A percentile compares a stretch with the other conserved stretches of the same genome.
phyloP scores from a whole-genome alignment of 2,888 invertebrate species.

The Eupithecia insigniata region DNA sequence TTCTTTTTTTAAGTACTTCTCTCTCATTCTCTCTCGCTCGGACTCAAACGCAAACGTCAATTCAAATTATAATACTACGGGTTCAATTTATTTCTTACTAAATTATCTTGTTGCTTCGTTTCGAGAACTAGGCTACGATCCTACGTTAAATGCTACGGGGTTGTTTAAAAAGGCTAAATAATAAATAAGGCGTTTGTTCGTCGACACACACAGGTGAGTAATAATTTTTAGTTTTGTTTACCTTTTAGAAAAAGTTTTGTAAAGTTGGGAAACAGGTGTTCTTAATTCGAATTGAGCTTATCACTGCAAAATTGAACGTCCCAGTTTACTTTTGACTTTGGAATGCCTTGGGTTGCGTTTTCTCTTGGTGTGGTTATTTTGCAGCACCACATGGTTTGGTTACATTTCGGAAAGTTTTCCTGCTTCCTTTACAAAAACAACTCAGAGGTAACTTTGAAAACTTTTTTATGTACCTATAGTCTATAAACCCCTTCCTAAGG shows the following conservation, averaged over 20 bases:
- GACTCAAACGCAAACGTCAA: constrained; percentile 53
- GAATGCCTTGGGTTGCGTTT: constrained; percentile 25
- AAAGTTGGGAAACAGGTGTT: constrained; percentile 38
- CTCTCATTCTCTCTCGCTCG: constrained; percentile 51
- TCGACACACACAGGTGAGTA: constrained; percentile 36
- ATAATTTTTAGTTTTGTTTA: constrained; percentile 22
- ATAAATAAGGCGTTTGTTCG: constrained; percentile 12
- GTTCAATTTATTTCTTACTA: constrained; percentile 62
- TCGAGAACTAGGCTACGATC: constrained; percentile 44
- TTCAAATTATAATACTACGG: constrained; percentile 62
- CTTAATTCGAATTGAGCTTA: constrained; percentile 9
- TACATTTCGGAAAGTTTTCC: constrained; percentile 6
- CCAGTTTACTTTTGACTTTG: constrained; percentile 26
- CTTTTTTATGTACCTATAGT: neutral
- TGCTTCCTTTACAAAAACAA: neutral
- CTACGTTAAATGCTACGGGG: neutral
- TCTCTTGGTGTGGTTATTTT: constrained; percentile 39
- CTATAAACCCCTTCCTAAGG: neutral
- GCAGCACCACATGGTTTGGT: constrained; percentile 43
- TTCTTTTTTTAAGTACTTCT: neutral
- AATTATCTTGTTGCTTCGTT: constrained; percentile 48
- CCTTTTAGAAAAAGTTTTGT: constrained; percentile 13
- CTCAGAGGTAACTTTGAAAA: neutral
- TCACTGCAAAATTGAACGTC: constrained; percentile 24
- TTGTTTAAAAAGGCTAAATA: constrained; percentile 31